These are phyloP conservation scores for Sander lucioperca DNA, from an alignment of 2,113 vertebrate species.

Conservation along the genomic window DNA sequence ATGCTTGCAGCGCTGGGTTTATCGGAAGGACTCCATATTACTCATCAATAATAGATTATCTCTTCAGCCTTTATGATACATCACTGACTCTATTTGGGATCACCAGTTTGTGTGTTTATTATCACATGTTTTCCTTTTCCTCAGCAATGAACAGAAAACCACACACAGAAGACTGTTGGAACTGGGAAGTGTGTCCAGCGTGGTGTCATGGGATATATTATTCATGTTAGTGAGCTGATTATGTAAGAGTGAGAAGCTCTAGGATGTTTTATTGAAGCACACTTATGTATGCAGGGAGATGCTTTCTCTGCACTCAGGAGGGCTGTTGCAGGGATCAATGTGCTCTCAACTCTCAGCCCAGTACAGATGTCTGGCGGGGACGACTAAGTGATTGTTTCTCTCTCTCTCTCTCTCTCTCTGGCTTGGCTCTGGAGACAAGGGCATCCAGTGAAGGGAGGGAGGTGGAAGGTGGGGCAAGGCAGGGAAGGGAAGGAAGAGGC, in stretches of 20 bases:
- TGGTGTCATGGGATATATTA: constrained; percentile 67
- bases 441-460: constrained; percentile 29
- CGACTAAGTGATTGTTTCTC: constrained; percentile 41
- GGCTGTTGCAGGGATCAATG: constrained; percentile 49
- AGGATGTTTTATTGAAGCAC: constrained; percentile 73
- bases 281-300: constrained; percentile 41
- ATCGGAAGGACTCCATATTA: constrained; percentile 73
- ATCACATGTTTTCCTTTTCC: constrained; percentile 6
- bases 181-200: constrained; percentile 16
- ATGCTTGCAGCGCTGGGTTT: constrained; percentile 65
- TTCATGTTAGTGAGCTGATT: constrained; percentile 70
- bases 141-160: neutral
- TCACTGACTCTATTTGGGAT: constrained; percentile 44
- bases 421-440: constrained; percentile 46
- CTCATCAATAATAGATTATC: constrained; percentile 81
- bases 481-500: neutral
- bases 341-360: constrained; percentile 41
- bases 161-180: neutral
- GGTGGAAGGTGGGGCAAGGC: constrained; percentile 24
- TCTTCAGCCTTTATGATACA: constrained; percentile 63
- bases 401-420: constrained; percentile 33
- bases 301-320: constrained; percentile 48
- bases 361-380: constrained; percentile 26
- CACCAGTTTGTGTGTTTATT: constrained; percentile 32
- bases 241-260: constrained; percentile 70